Percentiles rank a stretch among this genome's conserved stretches.
Evolutionary conservation across 2,797 vertebrate genomes (phyloP).

Genomic region (Myotis planiceps): DNA sequence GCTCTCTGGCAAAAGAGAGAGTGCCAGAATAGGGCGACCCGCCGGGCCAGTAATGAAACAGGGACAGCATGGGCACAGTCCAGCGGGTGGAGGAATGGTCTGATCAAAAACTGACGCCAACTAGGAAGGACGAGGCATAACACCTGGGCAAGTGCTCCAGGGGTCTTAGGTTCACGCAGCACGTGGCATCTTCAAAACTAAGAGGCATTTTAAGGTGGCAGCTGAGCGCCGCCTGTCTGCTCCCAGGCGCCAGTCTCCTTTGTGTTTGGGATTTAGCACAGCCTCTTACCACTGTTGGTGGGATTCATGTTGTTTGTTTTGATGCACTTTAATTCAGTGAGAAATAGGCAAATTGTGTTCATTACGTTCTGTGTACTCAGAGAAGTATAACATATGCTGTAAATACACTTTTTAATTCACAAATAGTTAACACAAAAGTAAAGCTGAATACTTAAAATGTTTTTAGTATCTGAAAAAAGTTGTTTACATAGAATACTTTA

Average conservation of each 20-base stretch:
- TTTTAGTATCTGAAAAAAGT: background rate
- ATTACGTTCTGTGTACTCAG: background rate
- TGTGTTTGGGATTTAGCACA: background rate
- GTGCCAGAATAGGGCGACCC: background rate
- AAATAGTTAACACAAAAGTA: conserved; percentile 29
- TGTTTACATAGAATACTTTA: background rate
- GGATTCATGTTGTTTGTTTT: background rate
- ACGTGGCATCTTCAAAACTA: background rate
- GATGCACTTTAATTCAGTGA: conserved; percentile 18
- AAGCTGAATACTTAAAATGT: background rate
- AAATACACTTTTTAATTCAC: conserved; percentile 24
- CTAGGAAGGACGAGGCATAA: background rate
- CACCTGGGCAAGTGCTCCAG: background rate
- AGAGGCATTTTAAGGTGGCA: background rate
- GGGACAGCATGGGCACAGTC: background rate
- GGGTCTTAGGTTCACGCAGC: background rate
- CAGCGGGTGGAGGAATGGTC: background rate
- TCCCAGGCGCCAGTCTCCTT: background rate
- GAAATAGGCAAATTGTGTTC: background rate
- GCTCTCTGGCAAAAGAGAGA: background rate
- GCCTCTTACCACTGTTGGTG: background rate
- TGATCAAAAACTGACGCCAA: background rate
- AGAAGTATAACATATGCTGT: background rate
- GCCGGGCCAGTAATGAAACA: background rate
- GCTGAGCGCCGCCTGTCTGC: background rate